Base-by-base conservation (phyloP, 2,797 vertebrate species). In the Neolamprologus multifasciatus region DNA sequence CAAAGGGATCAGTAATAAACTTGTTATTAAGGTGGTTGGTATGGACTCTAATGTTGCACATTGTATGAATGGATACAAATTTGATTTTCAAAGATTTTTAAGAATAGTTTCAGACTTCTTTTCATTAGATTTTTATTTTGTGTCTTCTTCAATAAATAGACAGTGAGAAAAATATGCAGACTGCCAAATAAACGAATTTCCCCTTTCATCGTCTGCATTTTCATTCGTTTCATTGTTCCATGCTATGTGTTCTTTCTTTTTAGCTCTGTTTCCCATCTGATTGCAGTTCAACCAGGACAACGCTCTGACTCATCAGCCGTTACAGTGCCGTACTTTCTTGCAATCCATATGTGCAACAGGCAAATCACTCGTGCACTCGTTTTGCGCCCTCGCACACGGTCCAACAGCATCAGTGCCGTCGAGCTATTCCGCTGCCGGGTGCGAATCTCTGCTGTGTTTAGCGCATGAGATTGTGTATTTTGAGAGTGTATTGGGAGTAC, bases 401-500 rank as follows among this genome's bases (percentile, higher is more conserved):
- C 64, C 16, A 78, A 57, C 45, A 31, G 77, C 55, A 71, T 57
- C 59, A n/a, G 59, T 52, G 57, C 59, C 11, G 19, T 52, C 87
- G 16, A 69, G 64, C 82, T 79, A 31, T 86, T 89, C 85, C 26
- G 2, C 59, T 81, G 57, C 91, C 79, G 86, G 88, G 87, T 88
- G 93, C 64, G 45, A 94, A 92, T 89, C 88, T 71, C 91, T 86
- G 92, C 89, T 86, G 90, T 92, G 93, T 95, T 94, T 89, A 87
- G 94, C 23, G 59, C 31, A 69, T 90, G 78, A 88, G 93, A 89
- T 92, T 92, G 93, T 96, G 96, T 97, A 96, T 97, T 97, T 97
- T 96, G 95, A 95, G 96, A 96, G 94, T 96, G 97, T 96, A 96
- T 96, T 96, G 96, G 96, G 94, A 97, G 95, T 96, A 97, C 96